Percentiles rank a stretch among this genome's conserved stretches.
phyloP scores from a whole-genome alignment of 2,797 vertebrate genomes.

The Sebastes paucispinis region DNA sequence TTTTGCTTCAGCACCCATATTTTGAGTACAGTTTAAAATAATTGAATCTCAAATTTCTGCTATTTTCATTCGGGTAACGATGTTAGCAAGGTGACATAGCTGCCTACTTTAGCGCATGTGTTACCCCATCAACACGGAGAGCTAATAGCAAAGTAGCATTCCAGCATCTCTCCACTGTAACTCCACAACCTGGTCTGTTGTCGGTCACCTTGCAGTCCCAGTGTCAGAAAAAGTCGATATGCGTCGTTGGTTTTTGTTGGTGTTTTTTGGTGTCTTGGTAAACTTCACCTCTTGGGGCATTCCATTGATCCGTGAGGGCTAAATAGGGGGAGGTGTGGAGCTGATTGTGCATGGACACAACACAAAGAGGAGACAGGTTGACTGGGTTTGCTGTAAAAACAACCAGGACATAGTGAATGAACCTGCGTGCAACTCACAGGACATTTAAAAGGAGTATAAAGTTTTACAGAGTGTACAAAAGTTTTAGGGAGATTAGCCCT shows the following conservation, averaged over 20 bases:
- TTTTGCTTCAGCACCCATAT: not conserved
- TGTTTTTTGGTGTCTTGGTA: constrained; percentile 43
- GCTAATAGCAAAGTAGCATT: not conserved
- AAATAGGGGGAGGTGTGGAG: constrained; percentile 37
- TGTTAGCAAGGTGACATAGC: not conserved
- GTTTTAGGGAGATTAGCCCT: constrained; percentile 30
- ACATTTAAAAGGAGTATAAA: constrained; percentile 4
- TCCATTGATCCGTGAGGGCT: constrained; percentile 54
- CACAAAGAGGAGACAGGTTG: constrained; percentile 22
- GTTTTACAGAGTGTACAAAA: constrained; percentile 4
- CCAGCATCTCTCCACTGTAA: not conserved
- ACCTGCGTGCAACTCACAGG: constrained; percentile 1
- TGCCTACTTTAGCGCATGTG: not conserved
- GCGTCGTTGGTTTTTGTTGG: constrained; percentile 19
- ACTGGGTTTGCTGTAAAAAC: constrained; percentile 49
- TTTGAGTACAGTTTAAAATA: not conserved
- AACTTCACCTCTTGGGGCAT: constrained; percentile 46
- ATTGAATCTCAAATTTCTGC: not conserved
- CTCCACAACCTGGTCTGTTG: not conserved
- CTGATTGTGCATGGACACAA: constrained; percentile 50
- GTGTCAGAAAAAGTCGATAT: not conserved
- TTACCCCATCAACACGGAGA: not conserved
- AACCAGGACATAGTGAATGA: constrained; percentile 9
- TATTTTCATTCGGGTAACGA: not conserved
- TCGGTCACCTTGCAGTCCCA: not conserved